phyloP scores from a whole-genome alignment of 2,888 invertebrate genomes.

The Diloba caeruleocephala region DNA sequence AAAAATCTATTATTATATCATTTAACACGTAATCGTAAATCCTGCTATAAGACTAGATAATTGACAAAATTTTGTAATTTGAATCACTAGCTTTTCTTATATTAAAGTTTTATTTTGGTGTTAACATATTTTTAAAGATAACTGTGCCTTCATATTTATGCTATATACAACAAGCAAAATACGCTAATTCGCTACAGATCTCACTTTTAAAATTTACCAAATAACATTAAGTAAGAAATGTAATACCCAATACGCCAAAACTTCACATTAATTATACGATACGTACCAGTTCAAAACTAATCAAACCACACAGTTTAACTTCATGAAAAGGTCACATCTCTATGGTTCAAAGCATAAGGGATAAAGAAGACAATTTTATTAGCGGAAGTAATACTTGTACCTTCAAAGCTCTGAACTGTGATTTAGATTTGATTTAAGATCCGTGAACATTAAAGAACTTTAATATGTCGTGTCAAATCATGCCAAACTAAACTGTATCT shows the following conservation, averaged over 20 bases:
- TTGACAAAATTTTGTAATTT: too few relatives aligned
- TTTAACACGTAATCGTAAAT: too few relatives aligned
- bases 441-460: conserved; percentile 76
- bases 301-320: conserved; percentile 52
- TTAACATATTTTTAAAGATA: too few relatives aligned
- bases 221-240: conserved; percentile 38
- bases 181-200: too few relatives aligned
- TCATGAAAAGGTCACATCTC: conserved; percentile 41
- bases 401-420: conserved; percentile 80
- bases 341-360: conserved; percentile 54
- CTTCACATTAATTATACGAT: conserved; percentile 53
- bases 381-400: conserved; percentile 79
- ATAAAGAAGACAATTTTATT: conserved; percentile 80
- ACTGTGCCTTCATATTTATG: too few relatives aligned
- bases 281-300: conserved; percentile 54
- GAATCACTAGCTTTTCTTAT: too few relatives aligned
- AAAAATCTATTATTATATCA: too few relatives aligned
- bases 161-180: too few relatives aligned
- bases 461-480: conserved; percentile 45
- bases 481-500: conserved; percentile 53
- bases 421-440: conserved; percentile 85
- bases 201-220: not conserved
- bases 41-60: too few relatives aligned
- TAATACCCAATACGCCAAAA: conserved; percentile 47
- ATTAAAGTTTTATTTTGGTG: too few relatives aligned